Conservation (phyloP, 2,888 invertebrate genomes). For the Tachina grossa region DNA sequence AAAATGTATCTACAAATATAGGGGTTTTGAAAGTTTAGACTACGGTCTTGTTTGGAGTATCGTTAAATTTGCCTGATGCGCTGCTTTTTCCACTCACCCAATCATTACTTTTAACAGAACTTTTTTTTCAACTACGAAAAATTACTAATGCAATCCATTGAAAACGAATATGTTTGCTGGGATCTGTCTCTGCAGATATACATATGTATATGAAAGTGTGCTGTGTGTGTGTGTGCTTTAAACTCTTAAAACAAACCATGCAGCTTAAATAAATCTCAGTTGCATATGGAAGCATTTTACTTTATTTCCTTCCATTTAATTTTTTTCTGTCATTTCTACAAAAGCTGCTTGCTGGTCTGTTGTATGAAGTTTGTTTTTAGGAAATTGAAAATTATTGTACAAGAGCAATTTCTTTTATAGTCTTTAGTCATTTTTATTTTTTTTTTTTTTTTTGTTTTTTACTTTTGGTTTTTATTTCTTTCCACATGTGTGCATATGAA, state of each 20-base stretch:
- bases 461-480: slow-evolving; percentile 11
- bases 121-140: too few relatives aligned
- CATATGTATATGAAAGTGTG: too few relatives aligned
- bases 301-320: slow-evolving; percentile 4
- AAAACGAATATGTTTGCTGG: too few relatives aligned
- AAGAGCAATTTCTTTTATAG: slow-evolving; percentile 39
- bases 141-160: too few relatives aligned
- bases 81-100: too few relatives aligned
- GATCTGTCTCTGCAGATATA: too few relatives aligned
- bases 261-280: slow-evolving; percentile 69
- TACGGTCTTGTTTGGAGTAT: too few relatives aligned
- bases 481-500: slow-evolving; percentile 1
- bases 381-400: slow-evolving; percentile 52
- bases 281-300: slow-evolving; percentile 51
- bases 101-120: too few relatives aligned
- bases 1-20: too few relatives aligned
- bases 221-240: slow-evolving; percentile 23
- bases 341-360: background rate
- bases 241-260: slow-evolving; percentile 58
- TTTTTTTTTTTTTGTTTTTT: background rate
- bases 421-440: slow-evolving; percentile 7
- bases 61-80: too few relatives aligned
- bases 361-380: slow-evolving; percentile 27
- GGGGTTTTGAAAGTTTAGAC: too few relatives aligned
- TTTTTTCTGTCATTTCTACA: slow-evolving; percentile 12